Evolutionary conservation across 2,797 vertebrate species (phyloP).

Genomic region (Luscinia megarhynchos): DNA sequence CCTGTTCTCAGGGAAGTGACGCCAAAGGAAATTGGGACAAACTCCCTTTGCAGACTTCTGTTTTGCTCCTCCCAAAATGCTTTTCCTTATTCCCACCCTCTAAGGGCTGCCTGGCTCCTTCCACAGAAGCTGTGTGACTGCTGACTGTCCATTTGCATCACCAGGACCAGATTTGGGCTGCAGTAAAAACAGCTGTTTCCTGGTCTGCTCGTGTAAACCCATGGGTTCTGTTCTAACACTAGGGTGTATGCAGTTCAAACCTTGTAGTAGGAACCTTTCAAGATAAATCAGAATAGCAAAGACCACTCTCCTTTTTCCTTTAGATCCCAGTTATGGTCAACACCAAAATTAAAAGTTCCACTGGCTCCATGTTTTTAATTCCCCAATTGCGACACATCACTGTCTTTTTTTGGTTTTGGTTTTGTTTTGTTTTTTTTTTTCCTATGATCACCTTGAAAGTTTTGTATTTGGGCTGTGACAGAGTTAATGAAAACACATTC

Average conservation of each 20-base stretch:
- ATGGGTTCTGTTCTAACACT: neutral
- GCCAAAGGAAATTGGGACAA: neutral
- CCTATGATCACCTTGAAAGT: neutral
- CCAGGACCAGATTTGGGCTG: neutral
- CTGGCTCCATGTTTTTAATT: neutral
- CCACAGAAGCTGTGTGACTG: neutral
- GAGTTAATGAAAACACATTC: neutral
- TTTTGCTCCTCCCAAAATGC: neutral
- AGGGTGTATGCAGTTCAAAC: accelerated
- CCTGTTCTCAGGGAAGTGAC: neutral
- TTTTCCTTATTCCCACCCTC: neutral
- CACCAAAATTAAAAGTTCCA: neutral
- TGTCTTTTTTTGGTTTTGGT: neutral
- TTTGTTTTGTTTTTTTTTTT: neutral
- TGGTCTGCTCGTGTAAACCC: neutral
- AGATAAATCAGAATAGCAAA: neutral
- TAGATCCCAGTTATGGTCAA: neutral
- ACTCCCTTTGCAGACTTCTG: neutral
- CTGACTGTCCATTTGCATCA: accelerated
- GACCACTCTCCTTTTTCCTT: neutral
- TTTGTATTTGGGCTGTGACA: neutral
- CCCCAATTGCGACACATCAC: neutral
- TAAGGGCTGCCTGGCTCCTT: neutral
- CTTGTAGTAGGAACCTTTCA: neutral
- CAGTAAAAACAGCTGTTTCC: neutral